Evolutionary conservation across 2,797 vertebrate species (phyloP).

Genomic region (Schizothorax lantsangensis): DNA sequence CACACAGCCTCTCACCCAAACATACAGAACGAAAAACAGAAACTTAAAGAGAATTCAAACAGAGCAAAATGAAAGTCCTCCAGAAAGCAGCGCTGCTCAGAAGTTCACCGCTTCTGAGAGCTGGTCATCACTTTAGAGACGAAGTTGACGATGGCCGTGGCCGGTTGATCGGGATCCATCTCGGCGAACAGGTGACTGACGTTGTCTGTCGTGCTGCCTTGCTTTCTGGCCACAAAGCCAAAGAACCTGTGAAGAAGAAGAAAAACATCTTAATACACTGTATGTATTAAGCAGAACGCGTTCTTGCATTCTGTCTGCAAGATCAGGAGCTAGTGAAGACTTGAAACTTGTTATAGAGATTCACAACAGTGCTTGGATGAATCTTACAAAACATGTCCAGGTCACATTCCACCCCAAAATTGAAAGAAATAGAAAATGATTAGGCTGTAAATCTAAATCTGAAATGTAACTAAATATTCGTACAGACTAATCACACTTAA

Average conservation of each 20-base stretch:
- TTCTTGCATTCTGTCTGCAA: background rate
- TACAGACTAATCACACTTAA: background rate
- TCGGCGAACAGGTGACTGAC: slow-evolving; percentile 97
- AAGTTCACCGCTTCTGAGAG: slow-evolving; percentile 91
- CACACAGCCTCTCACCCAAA: slow-evolving; percentile 45
- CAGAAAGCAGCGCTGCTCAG: slow-evolving; percentile 49
- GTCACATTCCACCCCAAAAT: background rate
- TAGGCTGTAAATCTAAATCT: background rate
- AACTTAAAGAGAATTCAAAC: slow-evolving; percentile 53
- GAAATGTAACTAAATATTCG: background rate
- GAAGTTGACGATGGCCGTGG: slow-evolving; percentile 96
- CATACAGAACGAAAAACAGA: slow-evolving; percentile 66
- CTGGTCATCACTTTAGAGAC: slow-evolving; percentile 93
- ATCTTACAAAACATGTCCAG: background rate
- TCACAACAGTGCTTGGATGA: no score
- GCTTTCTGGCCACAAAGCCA: slow-evolving; percentile 96
- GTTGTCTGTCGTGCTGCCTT: slow-evolving; percentile 98
- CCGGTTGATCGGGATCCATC: slow-evolving; percentile 93
- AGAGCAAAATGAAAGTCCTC: slow-evolving; percentile 60
- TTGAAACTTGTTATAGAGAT: background rate
- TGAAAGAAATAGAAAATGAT: background rate
- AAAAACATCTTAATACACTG: background rate
- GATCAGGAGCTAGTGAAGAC: background rate
- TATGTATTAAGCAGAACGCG: background rate
- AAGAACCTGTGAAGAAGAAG: slow-evolving; percentile 84